These are phyloP conservation scores for Dexiosoma caninum DNA, from an alignment of 2,888 invertebrate genomes.

Conservation along the genomic window DNA sequence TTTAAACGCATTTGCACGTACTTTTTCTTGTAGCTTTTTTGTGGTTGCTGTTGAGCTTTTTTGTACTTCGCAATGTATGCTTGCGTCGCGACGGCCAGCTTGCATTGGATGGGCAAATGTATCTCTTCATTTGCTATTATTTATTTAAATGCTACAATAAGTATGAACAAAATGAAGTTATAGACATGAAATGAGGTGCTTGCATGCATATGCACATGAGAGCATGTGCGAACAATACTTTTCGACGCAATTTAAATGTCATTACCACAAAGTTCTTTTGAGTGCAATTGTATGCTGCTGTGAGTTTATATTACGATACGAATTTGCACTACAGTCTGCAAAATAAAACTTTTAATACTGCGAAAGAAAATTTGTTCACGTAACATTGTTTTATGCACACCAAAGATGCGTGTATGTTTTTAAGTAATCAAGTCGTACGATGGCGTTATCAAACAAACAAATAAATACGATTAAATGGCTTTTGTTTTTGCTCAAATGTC, in stretches of 20 bases:
- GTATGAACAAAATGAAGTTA: constrained; percentile 17
- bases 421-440: constrained; percentile 21
- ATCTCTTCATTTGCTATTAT: constrained; percentile 37
- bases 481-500: constrained; percentile 40
- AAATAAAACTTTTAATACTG: not conserved
- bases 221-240: constrained; percentile 61
- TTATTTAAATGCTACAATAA: not conserved
- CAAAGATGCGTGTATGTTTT: constrained; percentile 14
- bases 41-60: constrained; percentile 12
- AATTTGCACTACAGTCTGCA: not conserved
- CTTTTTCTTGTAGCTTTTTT: constrained; percentile 25
- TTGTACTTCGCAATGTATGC: constrained; percentile 10
- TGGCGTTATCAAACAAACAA: constrained; percentile 24
- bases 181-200: constrained; percentile 4
- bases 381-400: not conserved
- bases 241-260: constrained; percentile 69
- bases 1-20: constrained; percentile 63
- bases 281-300: constrained; percentile 53
- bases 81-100: constrained; percentile 9
- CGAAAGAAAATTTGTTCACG: not conserved
- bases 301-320: too few relatives aligned
- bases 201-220: constrained; percentile 49
- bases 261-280: constrained; percentile 67
- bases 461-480: too few relatives aligned
- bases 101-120: constrained; percentile 24